Percentiles rank a stretch among this genome's conserved stretches.
Evolutionary conservation across 2,888 invertebrate genomes (phyloP).

Genomic region (Abscondita cerata): DNA sequence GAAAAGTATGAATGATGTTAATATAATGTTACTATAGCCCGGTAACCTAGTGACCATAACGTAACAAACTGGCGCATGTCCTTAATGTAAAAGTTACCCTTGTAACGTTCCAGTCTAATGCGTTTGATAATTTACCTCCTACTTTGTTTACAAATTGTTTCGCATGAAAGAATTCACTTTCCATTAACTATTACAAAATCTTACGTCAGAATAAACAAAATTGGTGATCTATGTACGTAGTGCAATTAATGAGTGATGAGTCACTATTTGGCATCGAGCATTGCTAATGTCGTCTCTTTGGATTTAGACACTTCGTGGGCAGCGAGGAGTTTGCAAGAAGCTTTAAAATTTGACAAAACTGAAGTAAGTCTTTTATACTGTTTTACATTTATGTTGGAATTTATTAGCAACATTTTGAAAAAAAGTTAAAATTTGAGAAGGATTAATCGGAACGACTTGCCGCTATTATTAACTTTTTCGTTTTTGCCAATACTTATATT

Average conservation of each 20-base stretch:
- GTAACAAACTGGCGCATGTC: conserved; percentile 40
- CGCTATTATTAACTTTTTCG: too few species aligned
- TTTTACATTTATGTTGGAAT: background rate
- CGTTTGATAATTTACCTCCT: conserved; percentile 31
- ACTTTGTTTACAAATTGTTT: conserved; percentile 16
- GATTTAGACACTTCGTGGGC: conserved; percentile 68
- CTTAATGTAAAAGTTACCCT: conserved; percentile 32
- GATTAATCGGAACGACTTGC: too few species aligned
- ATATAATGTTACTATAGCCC: conserved; percentile 21
- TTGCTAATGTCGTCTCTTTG: conserved; percentile 59
- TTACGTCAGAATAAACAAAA: background rate
- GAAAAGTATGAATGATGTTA: conserved; percentile 21
- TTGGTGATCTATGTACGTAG: background rate
- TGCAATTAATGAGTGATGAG: conserved; percentile 43
- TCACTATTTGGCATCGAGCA: conserved; percentile 51
- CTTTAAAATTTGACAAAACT: conserved; percentile 55
- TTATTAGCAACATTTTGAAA: background rate
- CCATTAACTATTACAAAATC: background rate
- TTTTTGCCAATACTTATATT: too few species aligned
- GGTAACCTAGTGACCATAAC: conserved; percentile 41
- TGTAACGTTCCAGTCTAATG: conserved; percentile 23
- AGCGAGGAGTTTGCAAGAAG: conserved; percentile 62
- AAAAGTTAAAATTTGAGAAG: background rate
- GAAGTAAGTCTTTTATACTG: conserved; percentile 39
- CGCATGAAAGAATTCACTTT: background rate